Evolutionary conservation across 2,113 vertebrate species (phyloP).

Genomic region (Ariopsis seemanni): DNA sequence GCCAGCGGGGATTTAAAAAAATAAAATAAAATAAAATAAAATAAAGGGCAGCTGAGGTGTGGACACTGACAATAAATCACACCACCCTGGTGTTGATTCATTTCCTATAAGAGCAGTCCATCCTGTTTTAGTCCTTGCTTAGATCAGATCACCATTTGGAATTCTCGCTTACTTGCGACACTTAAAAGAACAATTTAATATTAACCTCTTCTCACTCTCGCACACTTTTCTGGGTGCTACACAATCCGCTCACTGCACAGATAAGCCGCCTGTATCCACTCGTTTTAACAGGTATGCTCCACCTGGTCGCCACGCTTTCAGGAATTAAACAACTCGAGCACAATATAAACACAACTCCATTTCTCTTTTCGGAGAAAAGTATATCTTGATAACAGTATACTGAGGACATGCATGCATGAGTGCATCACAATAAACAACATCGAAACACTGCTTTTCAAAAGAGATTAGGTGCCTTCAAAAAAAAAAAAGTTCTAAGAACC

Average conservation of each 20-base stretch:
- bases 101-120: not conserved
- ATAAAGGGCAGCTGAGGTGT: too few species aligned
- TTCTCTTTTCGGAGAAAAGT: not conserved
- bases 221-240: not conserved
- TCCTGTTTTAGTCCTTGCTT: not conserved
- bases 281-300: not conserved
- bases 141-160: not conserved
- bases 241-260: not conserved
- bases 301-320: not conserved
- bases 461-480: not conserved
- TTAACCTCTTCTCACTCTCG: too few species aligned
- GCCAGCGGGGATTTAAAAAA: too few species aligned
- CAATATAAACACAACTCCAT: not conserved
- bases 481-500: too few species aligned
- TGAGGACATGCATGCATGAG: not conserved
- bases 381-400: not conserved
- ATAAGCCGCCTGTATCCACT: conserved; percentile 3
- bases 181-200: not conserved
- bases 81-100: not conserved
- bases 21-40: too few species aligned
- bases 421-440: not conserved
- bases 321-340: not conserved
- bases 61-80: not conserved
- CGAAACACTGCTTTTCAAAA: not conserved
- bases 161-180: not conserved